Conservation (phyloP, 2,797 vertebrate species). For the Tiaroga cobitis region DNA sequence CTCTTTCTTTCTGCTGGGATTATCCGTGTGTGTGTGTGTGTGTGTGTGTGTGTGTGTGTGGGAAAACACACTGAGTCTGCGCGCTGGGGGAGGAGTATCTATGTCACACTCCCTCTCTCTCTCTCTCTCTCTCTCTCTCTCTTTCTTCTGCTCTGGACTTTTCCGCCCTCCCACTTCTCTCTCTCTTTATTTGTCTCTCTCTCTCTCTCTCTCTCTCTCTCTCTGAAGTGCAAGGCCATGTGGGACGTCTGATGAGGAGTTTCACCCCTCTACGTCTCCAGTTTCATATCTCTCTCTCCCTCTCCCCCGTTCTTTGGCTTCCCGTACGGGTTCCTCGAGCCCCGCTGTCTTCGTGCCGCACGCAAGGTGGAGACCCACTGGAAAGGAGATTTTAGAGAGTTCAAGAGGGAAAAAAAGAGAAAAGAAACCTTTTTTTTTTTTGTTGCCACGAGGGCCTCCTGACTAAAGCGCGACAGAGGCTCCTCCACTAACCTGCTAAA, state of each 20-base stretch:
- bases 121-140: slow-evolving; percentile 51
- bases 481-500: slow-evolving; percentile 75
- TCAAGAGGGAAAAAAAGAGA: slow-evolving; percentile 46
- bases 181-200: slow-evolving; percentile 53
- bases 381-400: slow-evolving; percentile 68
- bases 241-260: slow-evolving; percentile 80
- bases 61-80: slow-evolving; percentile 73
- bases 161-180: slow-evolving; percentile 59
- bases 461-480: slow-evolving; percentile 77
- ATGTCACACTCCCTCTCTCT: slow-evolving; percentile 74
- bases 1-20: slow-evolving; percentile 57
- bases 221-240: slow-evolving; percentile 78
- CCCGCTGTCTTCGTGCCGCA: slow-evolving; percentile 74
- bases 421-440: slow-evolving; percentile 80
- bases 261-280: slow-evolving; percentile 79
- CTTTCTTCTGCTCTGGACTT: slow-evolving; percentile 63
- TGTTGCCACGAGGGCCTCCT: slow-evolving; percentile 88
- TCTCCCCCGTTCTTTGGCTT: slow-evolving; percentile 47
- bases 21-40: slow-evolving; percentile 55
- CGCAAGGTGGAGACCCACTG: slow-evolving; percentile 79
- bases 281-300: slow-evolving; percentile 79
- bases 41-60: slow-evolving; percentile 58
- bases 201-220: slow-evolving; percentile 53
- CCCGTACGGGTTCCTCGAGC: slow-evolving; percentile 52
- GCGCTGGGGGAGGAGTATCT: slow-evolving; percentile 76